A percentile compares a stretch with the other conserved stretches of the same genome.
Conservation (phyloP, 2,888 invertebrate genomes). For the Drosophila fulvimacula region DNA sequence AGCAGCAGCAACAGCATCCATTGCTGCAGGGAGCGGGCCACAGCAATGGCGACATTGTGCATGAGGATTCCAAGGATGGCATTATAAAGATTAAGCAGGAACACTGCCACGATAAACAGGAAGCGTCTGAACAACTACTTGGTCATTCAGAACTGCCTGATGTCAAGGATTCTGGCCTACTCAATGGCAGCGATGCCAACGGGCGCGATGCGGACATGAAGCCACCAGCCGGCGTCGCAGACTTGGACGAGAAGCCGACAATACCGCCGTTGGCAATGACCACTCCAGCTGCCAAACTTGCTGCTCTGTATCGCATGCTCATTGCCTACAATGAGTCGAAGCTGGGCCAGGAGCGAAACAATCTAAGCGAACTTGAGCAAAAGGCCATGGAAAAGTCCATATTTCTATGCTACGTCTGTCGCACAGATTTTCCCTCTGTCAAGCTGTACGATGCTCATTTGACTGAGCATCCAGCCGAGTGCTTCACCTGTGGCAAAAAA, state of each 20-base stretch:
- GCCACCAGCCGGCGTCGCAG: constrained; percentile 49
- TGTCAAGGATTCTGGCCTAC: constrained; percentile 65
- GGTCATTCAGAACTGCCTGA: constrained; percentile 74
- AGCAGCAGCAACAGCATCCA: constrained; percentile 42
- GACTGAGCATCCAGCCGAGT: constrained; percentile 92
- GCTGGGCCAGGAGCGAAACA: constrained; percentile 80
- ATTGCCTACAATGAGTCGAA: constrained; percentile 84
- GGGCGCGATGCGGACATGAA: constrained; percentile 54
- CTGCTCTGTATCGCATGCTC: constrained; percentile 83
- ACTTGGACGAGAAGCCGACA: constrained; percentile 64
- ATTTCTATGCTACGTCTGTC: constrained; percentile 87
- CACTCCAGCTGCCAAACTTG: constrained; percentile 80
- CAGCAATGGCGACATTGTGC: constrained; percentile 32
- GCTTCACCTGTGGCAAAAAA: constrained; percentile 92
- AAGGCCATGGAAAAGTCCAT: constrained; percentile 83
- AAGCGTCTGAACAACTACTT: constrained; percentile 45
- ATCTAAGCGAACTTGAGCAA: constrained; percentile 81
- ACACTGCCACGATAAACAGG: constrained; percentile 63
- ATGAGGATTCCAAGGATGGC: constrained; percentile 80
- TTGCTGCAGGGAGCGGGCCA: constrained; percentile 27
- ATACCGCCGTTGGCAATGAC: constrained; percentile 68
- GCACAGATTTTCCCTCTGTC: constrained; percentile 89
- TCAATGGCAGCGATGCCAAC: constrained; percentile 56
- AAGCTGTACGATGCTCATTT: constrained; percentile 90
- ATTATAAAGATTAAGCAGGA: constrained; percentile 83